Conservation (phyloP, 35 echinoderm and acorn worm genomes). For the Apostichopus californicus region DNA sequence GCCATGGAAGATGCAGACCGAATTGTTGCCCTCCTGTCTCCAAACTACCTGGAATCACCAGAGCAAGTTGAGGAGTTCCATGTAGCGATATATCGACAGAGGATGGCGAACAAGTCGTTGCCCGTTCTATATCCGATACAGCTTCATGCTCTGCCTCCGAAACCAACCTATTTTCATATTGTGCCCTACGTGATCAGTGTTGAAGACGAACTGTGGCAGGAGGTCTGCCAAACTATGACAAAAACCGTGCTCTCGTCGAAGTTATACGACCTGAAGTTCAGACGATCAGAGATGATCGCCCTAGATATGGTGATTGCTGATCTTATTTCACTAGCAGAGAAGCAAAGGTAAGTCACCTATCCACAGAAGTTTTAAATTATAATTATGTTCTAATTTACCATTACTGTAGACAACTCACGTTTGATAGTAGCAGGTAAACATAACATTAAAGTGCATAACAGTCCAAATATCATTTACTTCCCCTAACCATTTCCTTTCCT, state of each 20-base stretch:
- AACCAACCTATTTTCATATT: slow-evolving; percentile 89
- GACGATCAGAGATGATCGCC: not conserved
- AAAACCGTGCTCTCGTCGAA: not conserved
- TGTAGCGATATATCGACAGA: slow-evolving; percentile 77
- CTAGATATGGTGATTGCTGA: slow-evolving; percentile 15
- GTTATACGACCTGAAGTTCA: not conserved
- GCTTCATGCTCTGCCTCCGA: slow-evolving; percentile 74
- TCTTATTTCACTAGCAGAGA: not conserved
- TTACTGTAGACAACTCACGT: too few relatives aligned
- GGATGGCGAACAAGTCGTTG: slow-evolving; percentile 16
- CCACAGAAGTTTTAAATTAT: too few relatives aligned
- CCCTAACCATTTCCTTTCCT: too few relatives aligned
- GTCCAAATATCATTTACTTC: too few relatives aligned
- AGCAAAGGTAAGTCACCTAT: not conserved
- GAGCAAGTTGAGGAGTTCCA: slow-evolving; percentile 90
- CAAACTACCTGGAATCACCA: slow-evolving; percentile 78
- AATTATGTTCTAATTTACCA: too few relatives aligned
- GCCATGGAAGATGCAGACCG: slow-evolving; percentile 69
- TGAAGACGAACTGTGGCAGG: slow-evolving; percentile 69
- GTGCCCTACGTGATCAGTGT: slow-evolving; percentile 53
- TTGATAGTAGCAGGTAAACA: not conserved
- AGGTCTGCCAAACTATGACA: not conserved
- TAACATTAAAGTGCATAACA: not conserved
- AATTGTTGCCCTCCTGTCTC: slow-evolving; percentile 71
- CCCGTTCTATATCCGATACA: slow-evolving; percentile 67